phyloP scores from a whole-genome alignment of 2,888 invertebrate genomes.

The Drepana falcataria region DNA sequence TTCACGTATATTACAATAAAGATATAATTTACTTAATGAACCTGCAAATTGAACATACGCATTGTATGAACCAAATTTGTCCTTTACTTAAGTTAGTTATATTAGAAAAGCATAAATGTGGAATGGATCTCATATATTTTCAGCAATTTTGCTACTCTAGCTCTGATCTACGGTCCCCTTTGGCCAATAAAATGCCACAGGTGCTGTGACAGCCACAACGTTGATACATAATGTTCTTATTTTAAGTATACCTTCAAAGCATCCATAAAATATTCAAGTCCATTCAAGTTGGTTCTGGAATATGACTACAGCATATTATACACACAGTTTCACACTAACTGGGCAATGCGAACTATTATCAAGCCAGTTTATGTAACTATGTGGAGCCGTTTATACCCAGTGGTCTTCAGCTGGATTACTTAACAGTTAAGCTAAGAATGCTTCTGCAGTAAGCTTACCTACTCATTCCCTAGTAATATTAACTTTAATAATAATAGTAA shows the following conservation, averaged over 20 bases:
- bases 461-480: not conserved
- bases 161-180: no score
- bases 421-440: not conserved
- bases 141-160: no score
- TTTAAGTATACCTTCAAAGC: constrained; percentile 9
- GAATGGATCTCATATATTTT: no score
- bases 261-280: constrained; percentile 11
- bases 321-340: no score
- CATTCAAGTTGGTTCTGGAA: constrained; percentile 5
- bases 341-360: not conserved
- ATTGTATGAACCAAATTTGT: no score
- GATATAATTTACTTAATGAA: no score
- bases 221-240: not conserved
- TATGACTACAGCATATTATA: constrained; percentile 27
- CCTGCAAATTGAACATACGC: no score
- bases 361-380: not conserved
- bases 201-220: not conserved
- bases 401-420: not conserved
- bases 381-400: not conserved
- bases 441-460: not conserved
- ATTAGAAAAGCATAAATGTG: no score
- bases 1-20: no score
- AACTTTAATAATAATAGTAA: not conserved
- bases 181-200: not conserved
- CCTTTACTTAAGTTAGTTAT: no score